Evolutionary conservation across 1,140 invertebrate genomes (phyloP).

Genomic region (Microplitis demolitor): DNA sequence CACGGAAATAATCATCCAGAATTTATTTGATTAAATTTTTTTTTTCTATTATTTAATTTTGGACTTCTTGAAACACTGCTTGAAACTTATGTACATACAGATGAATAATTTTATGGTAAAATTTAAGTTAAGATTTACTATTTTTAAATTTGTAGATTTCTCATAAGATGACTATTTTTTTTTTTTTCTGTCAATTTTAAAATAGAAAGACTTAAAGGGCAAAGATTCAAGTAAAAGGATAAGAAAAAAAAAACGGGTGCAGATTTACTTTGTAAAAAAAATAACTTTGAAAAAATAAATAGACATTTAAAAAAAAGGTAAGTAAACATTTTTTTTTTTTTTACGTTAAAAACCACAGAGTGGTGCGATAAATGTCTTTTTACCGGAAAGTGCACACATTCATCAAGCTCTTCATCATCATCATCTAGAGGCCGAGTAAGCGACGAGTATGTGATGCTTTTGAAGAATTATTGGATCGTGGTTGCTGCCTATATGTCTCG

Average conservation of each 20-base stretch:
- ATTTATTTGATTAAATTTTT: conserved; percentile 15
- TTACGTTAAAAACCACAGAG: background rate
- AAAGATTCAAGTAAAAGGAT: too few species aligned
- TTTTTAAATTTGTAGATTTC: too few species aligned
- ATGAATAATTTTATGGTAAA: background rate
- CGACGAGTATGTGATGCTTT: conserved; percentile 23
- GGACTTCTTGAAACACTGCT: background rate
- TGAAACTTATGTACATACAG: background rate
- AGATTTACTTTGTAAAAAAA: background rate
- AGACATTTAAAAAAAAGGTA: too few species aligned
- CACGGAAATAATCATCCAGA: conserved; percentile 40
- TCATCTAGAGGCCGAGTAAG: too few species aligned
- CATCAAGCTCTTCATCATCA: too few species aligned
- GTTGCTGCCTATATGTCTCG: background rate
- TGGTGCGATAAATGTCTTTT: conserved; percentile 29
- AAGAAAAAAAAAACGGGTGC: too few species aligned
- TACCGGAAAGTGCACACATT: background rate
- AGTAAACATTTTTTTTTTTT: too few species aligned
- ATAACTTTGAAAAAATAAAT: too few species aligned
- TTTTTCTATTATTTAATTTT: background rate
- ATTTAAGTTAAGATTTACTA: too few species aligned
- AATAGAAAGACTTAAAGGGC: too few species aligned
- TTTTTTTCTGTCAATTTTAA: too few species aligned
- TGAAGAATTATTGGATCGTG: conserved; percentile 43
- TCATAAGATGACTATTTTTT: too few species aligned